Conservation (phyloP, 1,140 invertebrate genomes). For the Brachionus plicatilis region DNA sequence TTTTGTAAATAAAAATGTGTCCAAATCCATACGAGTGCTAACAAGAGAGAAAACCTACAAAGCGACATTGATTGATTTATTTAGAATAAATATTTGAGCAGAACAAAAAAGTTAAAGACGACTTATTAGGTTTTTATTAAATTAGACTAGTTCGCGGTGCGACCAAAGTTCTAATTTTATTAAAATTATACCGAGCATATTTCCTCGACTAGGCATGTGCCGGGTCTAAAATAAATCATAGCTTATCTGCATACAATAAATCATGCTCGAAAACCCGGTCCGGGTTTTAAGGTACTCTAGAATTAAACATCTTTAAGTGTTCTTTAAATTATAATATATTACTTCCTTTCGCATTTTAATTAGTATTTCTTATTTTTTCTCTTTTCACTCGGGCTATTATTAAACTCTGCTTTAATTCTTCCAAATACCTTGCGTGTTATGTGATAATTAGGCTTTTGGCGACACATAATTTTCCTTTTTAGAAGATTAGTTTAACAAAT, state of each 20-base stretch:
- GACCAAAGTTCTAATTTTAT: background rate
- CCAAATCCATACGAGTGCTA: background rate
- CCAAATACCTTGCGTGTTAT: background rate
- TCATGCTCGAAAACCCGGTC: background rate
- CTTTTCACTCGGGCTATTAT: background rate
- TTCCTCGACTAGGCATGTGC: background rate
- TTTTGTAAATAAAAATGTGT: constrained; percentile 1
- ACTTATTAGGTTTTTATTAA: constrained; percentile 2
- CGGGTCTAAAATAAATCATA: background rate
- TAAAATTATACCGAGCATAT: background rate
- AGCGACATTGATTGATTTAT: background rate
- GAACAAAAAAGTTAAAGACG: background rate
- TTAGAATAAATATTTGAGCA: constrained; percentile 1
- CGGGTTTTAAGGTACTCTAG: background rate
- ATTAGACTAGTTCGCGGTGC: background rate
- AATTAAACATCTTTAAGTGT: constrained; percentile 1
- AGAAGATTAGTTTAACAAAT: background rate
- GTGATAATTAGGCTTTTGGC: background rate
- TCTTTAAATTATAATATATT: constrained; percentile 11
- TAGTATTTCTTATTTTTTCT: background rate
- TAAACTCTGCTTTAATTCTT: background rate
- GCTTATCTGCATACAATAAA: background rate
- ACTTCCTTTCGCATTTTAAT: constrained; percentile 19
- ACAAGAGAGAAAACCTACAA: background rate
- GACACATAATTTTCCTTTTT: background rate